A percentile compares a stretch with the other conserved stretches of the same genome.
These are phyloP conservation scores for Sericinus montela DNA, from an alignment of 2,888 invertebrate genomes.

Conservation along the genomic window DNA sequence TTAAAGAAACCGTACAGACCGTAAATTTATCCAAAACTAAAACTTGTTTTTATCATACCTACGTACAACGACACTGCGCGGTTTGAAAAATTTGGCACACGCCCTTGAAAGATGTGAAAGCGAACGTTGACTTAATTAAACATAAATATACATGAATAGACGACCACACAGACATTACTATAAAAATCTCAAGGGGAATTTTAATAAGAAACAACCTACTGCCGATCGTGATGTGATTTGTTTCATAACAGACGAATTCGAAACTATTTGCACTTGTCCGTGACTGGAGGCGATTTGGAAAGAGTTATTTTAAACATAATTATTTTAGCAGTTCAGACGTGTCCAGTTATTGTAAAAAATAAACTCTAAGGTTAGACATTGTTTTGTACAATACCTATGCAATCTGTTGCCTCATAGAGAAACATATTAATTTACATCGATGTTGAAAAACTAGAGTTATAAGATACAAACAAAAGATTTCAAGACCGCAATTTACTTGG, in stretches of 20 bases:
- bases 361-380: constrained; percentile 5
- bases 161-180: constrained; percentile 2
- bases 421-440: no score
- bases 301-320: constrained; percentile 6
- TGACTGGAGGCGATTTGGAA: not conserved
- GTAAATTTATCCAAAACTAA: not conserved
- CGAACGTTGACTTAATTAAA: constrained; percentile 8
- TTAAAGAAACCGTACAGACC: no score
- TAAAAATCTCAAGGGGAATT: constrained; percentile 16
- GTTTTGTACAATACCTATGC: not conserved
- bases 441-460: no score
- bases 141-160: constrained; percentile 8
- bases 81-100: not conserved
- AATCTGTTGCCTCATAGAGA: not conserved
- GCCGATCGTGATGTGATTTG: constrained; percentile 11
- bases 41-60: not conserved
- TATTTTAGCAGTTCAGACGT: constrained; percentile 4
- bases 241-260: constrained; percentile 7
- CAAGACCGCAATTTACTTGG: no score
- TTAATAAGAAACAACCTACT: constrained; percentile 8
- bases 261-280: constrained; percentile 3
- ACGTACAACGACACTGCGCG: not conserved
- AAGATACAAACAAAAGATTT: no score
- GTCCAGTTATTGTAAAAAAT: constrained; percentile 1
- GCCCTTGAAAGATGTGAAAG: constrained; percentile 15